These are phyloP conservation scores for Gambelia wislizenii DNA, from an alignment of 2,797 vertebrate species.

Conservation along the genomic window DNA sequence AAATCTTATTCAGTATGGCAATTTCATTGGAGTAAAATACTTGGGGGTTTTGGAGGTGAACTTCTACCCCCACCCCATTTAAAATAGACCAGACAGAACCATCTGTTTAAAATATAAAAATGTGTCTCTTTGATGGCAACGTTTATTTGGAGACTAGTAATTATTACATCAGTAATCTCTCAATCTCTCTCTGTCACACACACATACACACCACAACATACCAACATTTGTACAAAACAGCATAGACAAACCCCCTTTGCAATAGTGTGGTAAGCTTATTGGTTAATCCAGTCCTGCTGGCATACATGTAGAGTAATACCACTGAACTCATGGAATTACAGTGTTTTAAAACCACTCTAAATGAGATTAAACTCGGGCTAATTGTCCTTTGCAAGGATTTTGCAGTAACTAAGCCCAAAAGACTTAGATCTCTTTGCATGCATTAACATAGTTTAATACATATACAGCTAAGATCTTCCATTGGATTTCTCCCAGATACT, in stretches of 20 bases:
- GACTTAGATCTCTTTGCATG: neutral
- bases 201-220: too few relatives aligned
- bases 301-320: constrained; percentile 18
- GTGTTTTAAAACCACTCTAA: constrained; percentile 23
- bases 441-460: neutral
- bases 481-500: neutral
- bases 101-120: neutral
- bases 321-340: constrained; percentile 20
- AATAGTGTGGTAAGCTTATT: neutral
- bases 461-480: neutral
- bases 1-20: neutral
- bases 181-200: too few relatives aligned
- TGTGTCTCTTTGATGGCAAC: neutral
- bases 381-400: constrained; percentile 22
- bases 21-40: neutral
- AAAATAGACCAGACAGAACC: neutral
- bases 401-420: constrained; percentile 27
- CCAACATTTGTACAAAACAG: neutral
- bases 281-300: constrained; percentile 20
- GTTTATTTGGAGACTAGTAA: neutral
- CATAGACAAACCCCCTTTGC: neutral
- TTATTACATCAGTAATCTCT: neutral
- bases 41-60: neutral
- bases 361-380: constrained; percentile 11
- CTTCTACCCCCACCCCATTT: neutral